Percentiles rank a stretch among this genome's conserved stretches.
phyloP scores from a whole-genome alignment of 1,140 invertebrate genomes.

The Antheraea pernyi region DNA sequence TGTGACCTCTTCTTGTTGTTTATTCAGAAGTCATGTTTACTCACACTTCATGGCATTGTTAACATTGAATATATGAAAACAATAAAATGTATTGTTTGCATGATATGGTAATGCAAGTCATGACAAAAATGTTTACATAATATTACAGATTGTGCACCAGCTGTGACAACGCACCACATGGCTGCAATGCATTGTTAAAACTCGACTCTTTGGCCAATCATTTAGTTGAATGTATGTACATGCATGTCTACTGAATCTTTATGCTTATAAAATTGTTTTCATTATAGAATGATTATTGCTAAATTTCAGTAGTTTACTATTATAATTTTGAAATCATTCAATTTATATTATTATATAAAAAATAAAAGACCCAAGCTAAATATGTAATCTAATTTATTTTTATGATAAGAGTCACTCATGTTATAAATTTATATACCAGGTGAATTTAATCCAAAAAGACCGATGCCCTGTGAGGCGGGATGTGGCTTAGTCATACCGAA shows the following conservation, averaged over 20 bases:
- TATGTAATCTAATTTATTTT: not conserved
- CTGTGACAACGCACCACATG: slow-evolving; percentile 94
- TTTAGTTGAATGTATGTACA: slow-evolving; percentile 92
- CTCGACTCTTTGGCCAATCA: slow-evolving; percentile 91
- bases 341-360: too few relatives aligned
- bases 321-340: too few relatives aligned
- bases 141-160: slow-evolving; percentile 87
- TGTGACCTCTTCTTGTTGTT: not conserved
- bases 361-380: too few relatives aligned
- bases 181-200: slow-evolving; percentile 92
- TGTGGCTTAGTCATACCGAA: slow-evolving; percentile 96
- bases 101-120: not conserved
- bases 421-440: slow-evolving; percentile 33
- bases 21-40: not conserved
- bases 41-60: not conserved
- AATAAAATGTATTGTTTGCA: not conserved
- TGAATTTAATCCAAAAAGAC: slow-evolving; percentile 92
- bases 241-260: not conserved
- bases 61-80: not conserved
- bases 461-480: slow-evolving; percentile 94
- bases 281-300: too few relatives aligned
- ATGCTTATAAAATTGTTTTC: not conserved
- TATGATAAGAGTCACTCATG: not conserved
- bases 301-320: too few relatives aligned
- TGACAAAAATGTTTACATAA: slow-evolving; percentile 10